Base-by-base conservation (phyloP, 92 coral and sea anemone species). In the Nematostella vectensis region DNA sequence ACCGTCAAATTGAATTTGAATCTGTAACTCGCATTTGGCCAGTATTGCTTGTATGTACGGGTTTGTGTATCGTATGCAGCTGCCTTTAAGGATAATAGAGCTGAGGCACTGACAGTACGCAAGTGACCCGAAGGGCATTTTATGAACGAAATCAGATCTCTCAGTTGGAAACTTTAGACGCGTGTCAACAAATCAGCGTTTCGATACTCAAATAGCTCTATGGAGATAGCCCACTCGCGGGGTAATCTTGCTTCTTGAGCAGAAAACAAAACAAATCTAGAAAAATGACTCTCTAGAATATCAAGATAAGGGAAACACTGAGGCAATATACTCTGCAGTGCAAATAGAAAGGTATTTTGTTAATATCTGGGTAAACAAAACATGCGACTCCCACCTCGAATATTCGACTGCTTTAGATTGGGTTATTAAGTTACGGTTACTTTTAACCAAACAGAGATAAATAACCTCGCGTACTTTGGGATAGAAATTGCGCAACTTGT, bases 351-450 rank as follows among this genome's bases (percentile, higher is more conserved):
- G 4, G 4, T 45, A 45, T 8, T 45, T 45, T 4, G 51, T 19
- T 45, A 45, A 17, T 6, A 19, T 4, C 51, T 45, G 51, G 51
- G 23, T 45, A 45, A 45, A 45, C 51, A 45, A 45, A 11, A 22
- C 11, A 45, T 9, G 51, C n/a, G 18, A 45, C 51, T 19, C 51
- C 51, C 51, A 45, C 18, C 4, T 45, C 18, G 51, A 45, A 45
- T 36, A 8, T 36, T 36, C n/a, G n/a, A n/a, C n/a, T n/a, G n/a
- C n/a, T n/a, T n/a, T n/a, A n/a, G n/a, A n/a, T n/a, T n/a, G n/a
- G n/a, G n/a, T n/a, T n/a, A n/a, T n/a, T n/a, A n/a, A n/a, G n/a
- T n/a, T n/a, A n/a, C n/a, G n/a, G n/a, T n/a, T n/a, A n/a, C n/a
- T n/a, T n/a, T n/a, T n/a, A n/a, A n/a, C n/a, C n/a, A n/a, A n/a